These are phyloP conservation scores for Decapterus maruadsi DNA, from an alignment of 2,797 vertebrate species.

Conservation along the genomic window DNA sequence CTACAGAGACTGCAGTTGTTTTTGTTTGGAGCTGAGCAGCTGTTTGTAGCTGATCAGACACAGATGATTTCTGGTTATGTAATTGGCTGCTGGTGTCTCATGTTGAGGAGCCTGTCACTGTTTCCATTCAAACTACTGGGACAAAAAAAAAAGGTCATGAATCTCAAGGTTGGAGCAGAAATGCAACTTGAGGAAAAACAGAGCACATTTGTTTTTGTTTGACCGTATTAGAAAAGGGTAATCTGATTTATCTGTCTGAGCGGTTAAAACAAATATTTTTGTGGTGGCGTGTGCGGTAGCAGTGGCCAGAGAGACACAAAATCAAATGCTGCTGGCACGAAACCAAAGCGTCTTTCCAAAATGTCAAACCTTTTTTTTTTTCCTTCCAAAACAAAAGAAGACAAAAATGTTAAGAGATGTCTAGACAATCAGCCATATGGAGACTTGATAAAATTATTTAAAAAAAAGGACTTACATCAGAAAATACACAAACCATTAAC, in stretches of 20 bases:
- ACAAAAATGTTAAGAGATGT: not conserved
- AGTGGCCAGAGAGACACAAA: not conserved
- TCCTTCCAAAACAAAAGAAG: not conserved
- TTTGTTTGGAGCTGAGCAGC: slow-evolving; percentile 26
- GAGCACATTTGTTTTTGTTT: slow-evolving; percentile 29
- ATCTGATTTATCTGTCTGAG: slow-evolving; percentile 3
- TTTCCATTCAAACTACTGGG: slow-evolving; percentile 50
- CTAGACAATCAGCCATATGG: not conserved
- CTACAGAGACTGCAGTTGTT: slow-evolving; percentile 17
- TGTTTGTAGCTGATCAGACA: not conserved
- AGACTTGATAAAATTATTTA: not conserved
- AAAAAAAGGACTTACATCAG: not conserved
- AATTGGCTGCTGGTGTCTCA: slow-evolving; percentile 26
- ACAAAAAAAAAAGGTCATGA: slow-evolving; percentile 21
- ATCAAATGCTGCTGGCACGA: not conserved
- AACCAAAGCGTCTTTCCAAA: not conserved
- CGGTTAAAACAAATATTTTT: not conserved
- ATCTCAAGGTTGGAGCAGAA: slow-evolving; percentile 39
- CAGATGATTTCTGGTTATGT: slow-evolving; percentile 53
- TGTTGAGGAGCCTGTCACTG: slow-evolving; percentile 26
- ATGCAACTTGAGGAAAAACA: slow-evolving; percentile 28
- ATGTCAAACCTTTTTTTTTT: not conserved
- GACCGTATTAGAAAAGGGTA: slow-evolving; percentile 6
- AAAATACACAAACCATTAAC: not conserved
- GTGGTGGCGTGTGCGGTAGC: not conserved